phyloP scores from a whole-genome alignment of 1,140 invertebrate genomes.

The Pantala flavescens region DNA sequence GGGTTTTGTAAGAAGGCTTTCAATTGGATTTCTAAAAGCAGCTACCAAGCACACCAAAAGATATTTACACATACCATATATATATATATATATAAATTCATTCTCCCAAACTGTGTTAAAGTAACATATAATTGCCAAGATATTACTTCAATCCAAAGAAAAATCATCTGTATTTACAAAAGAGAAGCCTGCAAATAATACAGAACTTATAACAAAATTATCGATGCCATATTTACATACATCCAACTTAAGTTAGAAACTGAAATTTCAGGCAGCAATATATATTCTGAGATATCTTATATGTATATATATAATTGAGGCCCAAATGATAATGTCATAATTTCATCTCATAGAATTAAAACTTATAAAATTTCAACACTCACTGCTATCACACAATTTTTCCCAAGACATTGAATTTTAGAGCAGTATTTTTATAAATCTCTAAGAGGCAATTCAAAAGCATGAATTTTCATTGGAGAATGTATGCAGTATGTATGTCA shows the following conservation, averaged over 20 bases:
- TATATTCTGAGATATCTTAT: too few species aligned
- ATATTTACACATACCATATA: neutral
- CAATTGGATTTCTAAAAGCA: neutral
- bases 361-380: too few species aligned
- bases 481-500: neutral
- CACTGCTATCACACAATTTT: neutral
- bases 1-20: neutral
- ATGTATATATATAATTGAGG: too few species aligned
- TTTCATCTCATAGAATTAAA: too few species aligned
- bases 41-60: neutral
- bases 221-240: too few species aligned
- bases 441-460: neutral
- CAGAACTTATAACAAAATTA: too few species aligned
- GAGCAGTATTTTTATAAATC: neutral
- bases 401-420: neutral
- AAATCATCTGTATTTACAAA: neutral
- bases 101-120: neutral
- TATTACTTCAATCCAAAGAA: neutral
- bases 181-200: neutral
- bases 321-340: too few species aligned
- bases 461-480: neutral
- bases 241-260: too few species aligned
- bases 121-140: neutral
- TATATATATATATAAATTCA: slow-evolving; percentile 11
- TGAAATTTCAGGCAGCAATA: too few species aligned